Evolutionary conservation across 2,888 invertebrate species (phyloP), one percentile per base, ranked within the genome.

Genomic region (Oegoconia quadripuncta): DNA sequence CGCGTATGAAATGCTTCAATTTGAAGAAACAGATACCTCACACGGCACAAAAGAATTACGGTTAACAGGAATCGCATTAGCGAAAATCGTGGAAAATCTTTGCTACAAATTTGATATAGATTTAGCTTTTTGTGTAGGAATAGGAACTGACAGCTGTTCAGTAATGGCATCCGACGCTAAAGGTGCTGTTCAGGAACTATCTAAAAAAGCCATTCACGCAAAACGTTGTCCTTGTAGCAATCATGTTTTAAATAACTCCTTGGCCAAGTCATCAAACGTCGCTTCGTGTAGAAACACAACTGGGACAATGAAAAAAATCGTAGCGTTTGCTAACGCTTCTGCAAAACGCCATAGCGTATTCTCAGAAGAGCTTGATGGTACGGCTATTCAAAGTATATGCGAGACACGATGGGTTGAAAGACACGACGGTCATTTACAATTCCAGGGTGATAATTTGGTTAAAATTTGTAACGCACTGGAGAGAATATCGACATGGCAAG

Each of bases 141-240:
- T 61, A 26, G 57, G 56, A 31, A 59, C 55, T 37, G 63, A 63
- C 34, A 53, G 50, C 44, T 66, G 61, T 39, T 52, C 52, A 15
- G 58, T 60, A 15, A 64, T 64, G 59, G 42, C 51, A 18, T 55
- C 55, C 12, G 56, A 63, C 15, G 28, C 41, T 23, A 59, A 58
- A 42, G 61, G 60, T 26, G 59, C 59, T 13, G 55, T 56, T 30
- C 42, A 48, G 11, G 52, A 58, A 35, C 16, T 40, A 11, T 14
- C 15, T 8, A 31, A 52, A 39, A 42, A 23, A 36, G 44, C 52
- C 30, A 45, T 41, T 30, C 40, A 56, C 40, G 57, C 50, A 28
- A 56, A 42, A 44, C 39, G 45, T 36, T 55, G 50, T 37, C 56
- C 55, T 8, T 59, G 61, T 41, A 50, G 38, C 37, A 61, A 58